Base-by-base conservation (phyloP, 2,888 invertebrate genomes). In the Agonopterix alstromeriana region DNA sequence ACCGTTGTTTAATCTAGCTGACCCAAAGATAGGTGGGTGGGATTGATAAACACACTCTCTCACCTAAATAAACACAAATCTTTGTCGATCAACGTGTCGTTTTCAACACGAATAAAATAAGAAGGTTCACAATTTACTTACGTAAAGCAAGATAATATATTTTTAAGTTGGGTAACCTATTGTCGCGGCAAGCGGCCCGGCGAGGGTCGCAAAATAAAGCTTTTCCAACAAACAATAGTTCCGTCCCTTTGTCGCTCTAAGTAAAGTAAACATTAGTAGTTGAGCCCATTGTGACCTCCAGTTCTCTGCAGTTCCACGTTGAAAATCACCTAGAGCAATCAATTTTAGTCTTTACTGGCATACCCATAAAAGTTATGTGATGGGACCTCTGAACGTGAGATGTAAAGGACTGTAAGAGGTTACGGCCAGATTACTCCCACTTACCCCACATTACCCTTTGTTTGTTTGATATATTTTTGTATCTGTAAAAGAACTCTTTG, bases 191-290 rank as follows among this genome's bases (percentile, higher is more conserved):
- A 77, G 75, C 76, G 76, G 73, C 73, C 78, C 76, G 76, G 73
- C 73, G 78, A 84, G 88, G 87, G 88, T 84, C 80, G 82, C 75
- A 69, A 82, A 83, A 87, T 87, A 87, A 88, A 87, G 87, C 87
- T 87, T 87, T 83, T 76, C 80, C 82, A 80, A 82, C 88, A 87
- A 88, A 88, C 88, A 88, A 88, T 88, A 88, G 86, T 87, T 88
- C 87, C 88, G 86, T 87, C 77, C 85, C 82, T 87, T 88, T 88
- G 87, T 87, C 83, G 82, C 75, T 70, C 73, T 65, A 77, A 82
- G 80, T 82, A 82, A 77, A 84, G 86, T 83, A 85, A 87, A 87
- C 85, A 87, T 87, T 86, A 86, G 85, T 87, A 85, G 85, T 85
- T 81, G 79, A 70, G 74, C 73, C 73, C 65, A 73, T 80, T 82